These are phyloP conservation scores for Phyllotreta striolata DNA, from an alignment of 2,888 invertebrate genomes.

Conservation along the genomic window DNA sequence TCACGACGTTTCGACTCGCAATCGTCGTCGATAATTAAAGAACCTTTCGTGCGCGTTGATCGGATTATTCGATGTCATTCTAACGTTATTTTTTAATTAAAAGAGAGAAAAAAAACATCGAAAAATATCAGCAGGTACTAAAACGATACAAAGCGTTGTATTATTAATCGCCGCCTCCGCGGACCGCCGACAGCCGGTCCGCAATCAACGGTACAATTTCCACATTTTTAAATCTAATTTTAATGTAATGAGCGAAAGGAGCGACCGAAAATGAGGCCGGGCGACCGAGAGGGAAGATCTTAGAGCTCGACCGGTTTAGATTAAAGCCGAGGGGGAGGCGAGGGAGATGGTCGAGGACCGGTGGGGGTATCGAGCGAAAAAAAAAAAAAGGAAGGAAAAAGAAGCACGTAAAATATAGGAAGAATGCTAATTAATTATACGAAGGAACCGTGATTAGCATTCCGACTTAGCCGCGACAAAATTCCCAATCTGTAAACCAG, in stretches of 20 bases:
- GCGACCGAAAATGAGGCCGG: constrained; percentile 40
- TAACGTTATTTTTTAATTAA: constrained; percentile 47
- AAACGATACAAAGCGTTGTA: constrained; percentile 60
- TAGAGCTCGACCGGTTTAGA: no score
- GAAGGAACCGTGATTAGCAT: constrained; percentile 67
- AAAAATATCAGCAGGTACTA: no score
- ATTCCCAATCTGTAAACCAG: constrained; percentile 39
- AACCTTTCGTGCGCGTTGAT: constrained; percentile 42
- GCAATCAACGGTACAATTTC: constrained; percentile 64
- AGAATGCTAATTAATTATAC: constrained; percentile 71
- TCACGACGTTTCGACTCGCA: constrained; percentile 44
- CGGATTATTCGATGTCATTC: constrained; percentile 58
- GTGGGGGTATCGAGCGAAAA: constrained; percentile 51
- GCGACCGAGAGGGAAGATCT: not conserved
- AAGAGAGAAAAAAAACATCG: not conserved
- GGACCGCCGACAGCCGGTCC: constrained; percentile 49
- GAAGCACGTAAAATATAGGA: constrained; percentile 62
- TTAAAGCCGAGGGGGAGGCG: constrained; percentile 46
- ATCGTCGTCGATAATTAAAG: constrained; percentile 45
- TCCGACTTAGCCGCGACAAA: constrained; percentile 49
- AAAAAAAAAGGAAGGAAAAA: constrained; percentile 49
- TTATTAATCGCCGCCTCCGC: constrained; percentile 60
- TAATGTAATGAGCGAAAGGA: constrained; percentile 58
- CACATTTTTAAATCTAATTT: constrained; percentile 63
- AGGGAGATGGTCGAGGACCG: constrained; percentile 17